These are phyloP conservation scores for Hirudinaria manillensis DNA, from an alignment of 2,888 invertebrate genomes.

Conservation along the genomic window DNA sequence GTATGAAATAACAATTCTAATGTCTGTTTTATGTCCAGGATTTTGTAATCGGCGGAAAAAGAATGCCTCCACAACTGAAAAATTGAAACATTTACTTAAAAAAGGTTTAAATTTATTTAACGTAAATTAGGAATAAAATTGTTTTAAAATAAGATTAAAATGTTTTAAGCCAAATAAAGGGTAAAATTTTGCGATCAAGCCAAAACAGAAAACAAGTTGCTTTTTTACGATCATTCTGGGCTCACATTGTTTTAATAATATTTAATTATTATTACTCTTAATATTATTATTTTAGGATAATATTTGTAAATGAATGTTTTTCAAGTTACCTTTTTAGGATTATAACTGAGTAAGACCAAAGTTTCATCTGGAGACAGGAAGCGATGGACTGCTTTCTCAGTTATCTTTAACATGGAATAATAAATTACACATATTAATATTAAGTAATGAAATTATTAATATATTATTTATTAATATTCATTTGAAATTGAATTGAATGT, in stretches of 20 bases:
- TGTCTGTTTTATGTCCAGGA: constrained; percentile 14
- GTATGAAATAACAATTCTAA: constrained; percentile 1
- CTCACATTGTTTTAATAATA: not conserved
- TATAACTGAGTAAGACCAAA: not conserved
- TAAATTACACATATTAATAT: too few relatives aligned
- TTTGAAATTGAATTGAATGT: too few relatives aligned
- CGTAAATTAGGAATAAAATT: too few relatives aligned
- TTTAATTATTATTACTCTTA: too few relatives aligned
- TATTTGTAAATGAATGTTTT: too few relatives aligned
- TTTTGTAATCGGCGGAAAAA: constrained; percentile 32
- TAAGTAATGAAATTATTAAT: too few relatives aligned
- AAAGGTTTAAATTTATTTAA: not conserved
- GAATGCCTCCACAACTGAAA: constrained; percentile 36
- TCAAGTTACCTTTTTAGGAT: not conserved
- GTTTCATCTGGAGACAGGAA: too few relatives aligned
- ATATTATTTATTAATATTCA: too few relatives aligned
- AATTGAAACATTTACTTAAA: not conserved
- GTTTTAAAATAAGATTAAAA: too few relatives aligned
- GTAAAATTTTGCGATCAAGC: not conserved
- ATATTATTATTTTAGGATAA: too few relatives aligned
- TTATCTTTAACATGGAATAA: not conserved
- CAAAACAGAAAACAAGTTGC: not conserved
- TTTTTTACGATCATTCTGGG: not conserved
- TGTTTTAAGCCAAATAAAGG: too few relatives aligned
- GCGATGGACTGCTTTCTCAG: not conserved